These are phyloP conservation scores for Lerema accius DNA, from an alignment of 1,140 invertebrate genomes.

Conservation along the genomic window DNA sequence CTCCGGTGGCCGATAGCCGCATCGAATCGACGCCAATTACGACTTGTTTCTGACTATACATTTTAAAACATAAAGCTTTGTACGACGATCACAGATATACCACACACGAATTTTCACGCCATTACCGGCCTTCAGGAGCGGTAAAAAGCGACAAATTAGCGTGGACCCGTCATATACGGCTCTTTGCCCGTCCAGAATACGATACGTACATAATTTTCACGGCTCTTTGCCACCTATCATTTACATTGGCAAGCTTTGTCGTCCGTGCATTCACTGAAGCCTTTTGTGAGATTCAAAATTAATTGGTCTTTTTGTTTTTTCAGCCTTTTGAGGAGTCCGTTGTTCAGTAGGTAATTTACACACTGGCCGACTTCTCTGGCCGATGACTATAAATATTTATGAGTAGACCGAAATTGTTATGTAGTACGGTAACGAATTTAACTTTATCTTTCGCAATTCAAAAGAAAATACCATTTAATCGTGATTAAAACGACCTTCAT, in stretches of 20 bases:
- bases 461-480: not conserved
- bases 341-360: conserved; percentile 36
- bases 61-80: conserved; percentile 40
- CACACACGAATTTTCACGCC: conserved; percentile 33
- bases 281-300: conserved; percentile 50
- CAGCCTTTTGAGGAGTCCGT: conserved; percentile 32
- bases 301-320: conserved; percentile 50
- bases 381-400: conserved; percentile 20
- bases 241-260: conserved; percentile 44
- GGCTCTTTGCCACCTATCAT: conserved; percentile 44
- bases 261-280: conserved; percentile 26
- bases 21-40: conserved; percentile 60
- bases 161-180: conserved; percentile 17
- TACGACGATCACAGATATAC: conserved; percentile 29
- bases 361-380: conserved; percentile 32
- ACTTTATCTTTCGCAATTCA: not conserved
- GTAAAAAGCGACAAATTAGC: conserved; percentile 33
- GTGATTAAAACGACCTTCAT: not conserved
- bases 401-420: conserved; percentile 14
- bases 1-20: conserved; percentile 49
- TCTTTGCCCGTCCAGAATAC: conserved; percentile 33
- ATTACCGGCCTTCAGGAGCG: conserved; percentile 31
- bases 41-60: conserved; percentile 55
- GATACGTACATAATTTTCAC: conserved; percentile 58
- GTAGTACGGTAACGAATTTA: not conserved